Base-by-base conservation (phyloP, 2,888 invertebrate genomes). In the Chorisops tibialis region DNA sequence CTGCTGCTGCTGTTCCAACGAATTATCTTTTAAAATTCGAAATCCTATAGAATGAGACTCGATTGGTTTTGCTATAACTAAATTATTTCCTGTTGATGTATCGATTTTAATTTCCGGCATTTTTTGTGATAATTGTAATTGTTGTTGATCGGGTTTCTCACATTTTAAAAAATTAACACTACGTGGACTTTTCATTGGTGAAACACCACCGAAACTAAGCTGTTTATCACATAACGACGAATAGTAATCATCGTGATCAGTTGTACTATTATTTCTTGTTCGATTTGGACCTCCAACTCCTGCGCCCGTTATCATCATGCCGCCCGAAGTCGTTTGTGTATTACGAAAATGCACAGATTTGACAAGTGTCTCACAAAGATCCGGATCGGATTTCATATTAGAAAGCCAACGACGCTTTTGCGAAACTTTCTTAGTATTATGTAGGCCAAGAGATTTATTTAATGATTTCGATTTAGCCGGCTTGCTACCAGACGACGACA, bases 191-290 rank as follows among this genome's bases (percentile, higher is more conserved):
- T 74, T 74, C 63, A 70, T 70, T 35, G 73, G 72, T 59, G 74
- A 74, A 61, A 72, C 71, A 62, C 73, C 72, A 61, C 73, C 72
- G 64, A 70, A 73, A 68, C 73, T 74, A 65, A 74, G 67, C 67
- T 74, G 72, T 63, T 72, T 73, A 70, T 75, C 74, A 72, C 74
- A 74, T 67, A 73, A 70, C 50, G 70, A 70, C 64, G 73, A 74
- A 68, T 74, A 74, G 63, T 69, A 72, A 66, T 73, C 73, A 64
- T 69, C 72, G 47, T 61, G 51, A n/a, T 61, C 61, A 51, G 24
- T 59, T 48, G 61, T 61, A 61, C 51, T 41, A 60, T 59, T 59
- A 9, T 47, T 61, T 49, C 37, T 47, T 59, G 38, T 47, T 59
- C 59, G 59, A 48, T 47, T 59, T 59, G 30, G 30, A 30, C 30